phyloP scores from a whole-genome alignment of 2,797 vertebrate genomes.

The Sebastes melanostomus region DNA sequence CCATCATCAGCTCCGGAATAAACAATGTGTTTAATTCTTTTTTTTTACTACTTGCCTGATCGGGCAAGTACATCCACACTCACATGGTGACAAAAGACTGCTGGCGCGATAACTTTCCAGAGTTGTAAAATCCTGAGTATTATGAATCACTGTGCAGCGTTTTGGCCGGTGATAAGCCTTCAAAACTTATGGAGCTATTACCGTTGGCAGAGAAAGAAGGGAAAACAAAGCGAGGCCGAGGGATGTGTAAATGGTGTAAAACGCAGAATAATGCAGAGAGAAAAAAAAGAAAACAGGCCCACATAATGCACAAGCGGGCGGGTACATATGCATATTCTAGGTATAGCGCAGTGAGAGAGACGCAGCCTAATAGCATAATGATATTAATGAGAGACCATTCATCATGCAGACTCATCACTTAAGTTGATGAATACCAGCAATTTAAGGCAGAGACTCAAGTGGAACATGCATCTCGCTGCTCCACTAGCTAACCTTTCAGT shows the following conservation, averaged over 20 bases:
- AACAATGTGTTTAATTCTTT: no score
- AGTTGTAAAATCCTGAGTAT: not conserved
- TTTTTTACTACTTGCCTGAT: no score
- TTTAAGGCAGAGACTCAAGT: constrained; percentile 72
- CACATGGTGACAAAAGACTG: not conserved
- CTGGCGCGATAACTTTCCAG: not conserved
- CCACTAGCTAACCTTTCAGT: constrained; percentile 68
- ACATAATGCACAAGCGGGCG: not conserved
- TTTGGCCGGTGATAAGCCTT: not conserved
- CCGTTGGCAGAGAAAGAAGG: not conserved
- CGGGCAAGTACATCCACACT: not conserved
- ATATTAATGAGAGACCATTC: constrained; percentile 78
- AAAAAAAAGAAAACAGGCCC: not conserved
- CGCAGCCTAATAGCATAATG: constrained; percentile 67
- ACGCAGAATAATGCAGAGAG: not conserved
- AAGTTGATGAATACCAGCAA: constrained; percentile 79
- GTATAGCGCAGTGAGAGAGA: constrained; percentile 34
- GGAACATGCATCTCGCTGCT: constrained; percentile 67
- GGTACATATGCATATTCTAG: constrained; percentile 16
- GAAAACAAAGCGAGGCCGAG: not conserved
- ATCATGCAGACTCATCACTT: constrained; percentile 78
- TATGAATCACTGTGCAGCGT: not conserved
- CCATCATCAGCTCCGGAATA: no score
- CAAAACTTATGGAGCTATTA: not conserved
- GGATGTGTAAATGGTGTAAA: not conserved